Evolutionary conservation across 2,113 vertebrate genomes (phyloP).

Genomic region (Gracilinanus agilis): DNA sequence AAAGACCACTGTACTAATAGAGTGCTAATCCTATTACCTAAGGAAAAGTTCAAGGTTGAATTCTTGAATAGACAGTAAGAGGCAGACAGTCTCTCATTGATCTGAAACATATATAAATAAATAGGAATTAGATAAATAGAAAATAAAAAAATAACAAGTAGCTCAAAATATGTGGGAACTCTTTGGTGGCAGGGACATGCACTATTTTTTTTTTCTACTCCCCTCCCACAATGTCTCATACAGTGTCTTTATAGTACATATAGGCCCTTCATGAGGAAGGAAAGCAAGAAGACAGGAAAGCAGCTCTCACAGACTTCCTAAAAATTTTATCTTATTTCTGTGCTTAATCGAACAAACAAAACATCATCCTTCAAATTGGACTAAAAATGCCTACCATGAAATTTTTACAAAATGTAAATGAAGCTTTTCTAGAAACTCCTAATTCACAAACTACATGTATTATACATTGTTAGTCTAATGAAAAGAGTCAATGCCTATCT

Average conservation of each 20-base stretch:
- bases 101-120: constrained; percentile 22
- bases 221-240: background rate
- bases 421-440: background rate
- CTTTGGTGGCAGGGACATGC: background rate
- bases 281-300: background rate
- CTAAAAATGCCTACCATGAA: background rate
- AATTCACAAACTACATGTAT: background rate
- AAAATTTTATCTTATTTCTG: background rate
- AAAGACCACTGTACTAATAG: background rate
- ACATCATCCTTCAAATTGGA: background rate
- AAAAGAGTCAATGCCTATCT: background rate
- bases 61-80: constrained; percentile 40
- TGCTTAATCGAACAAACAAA: background rate
- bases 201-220: background rate
- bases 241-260: background rate
- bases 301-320: background rate
- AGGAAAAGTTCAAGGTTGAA: constrained; percentile 23
- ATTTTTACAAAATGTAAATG: background rate
- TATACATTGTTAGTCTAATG: background rate
- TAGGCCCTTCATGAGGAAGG: background rate
- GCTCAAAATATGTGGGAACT: background rate
- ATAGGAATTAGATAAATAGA: background rate
- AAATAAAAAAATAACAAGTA: background rate
- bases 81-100: background rate
- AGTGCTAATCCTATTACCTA: constrained; percentile 44